A percentile compares a stretch with the other conserved stretches of the same genome.
phyloP scores from a whole-genome alignment of 2,888 invertebrate genomes.

The Gymnoscelis rufifasciata region DNA sequence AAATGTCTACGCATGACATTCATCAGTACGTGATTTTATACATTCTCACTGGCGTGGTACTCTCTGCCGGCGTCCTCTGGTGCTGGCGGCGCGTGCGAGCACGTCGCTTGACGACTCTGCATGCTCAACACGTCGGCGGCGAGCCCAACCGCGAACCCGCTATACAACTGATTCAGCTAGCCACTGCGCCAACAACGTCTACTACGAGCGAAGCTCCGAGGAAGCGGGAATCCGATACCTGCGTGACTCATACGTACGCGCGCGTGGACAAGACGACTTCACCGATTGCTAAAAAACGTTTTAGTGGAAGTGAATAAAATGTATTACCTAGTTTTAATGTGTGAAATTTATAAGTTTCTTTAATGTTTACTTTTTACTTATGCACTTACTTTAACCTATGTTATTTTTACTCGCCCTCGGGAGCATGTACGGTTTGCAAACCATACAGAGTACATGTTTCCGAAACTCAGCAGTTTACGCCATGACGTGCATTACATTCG shows the following conservation, averaged over 20 bases:
- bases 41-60: background rate
- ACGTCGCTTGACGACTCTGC: background rate
- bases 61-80: background rate
- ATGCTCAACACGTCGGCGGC: background rate
- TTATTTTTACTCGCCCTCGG: no score
- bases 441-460: no score
- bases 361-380: no score
- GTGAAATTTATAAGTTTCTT: no score
- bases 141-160: background rate
- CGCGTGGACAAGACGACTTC: background rate
- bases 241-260: background rate
- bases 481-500: no score
- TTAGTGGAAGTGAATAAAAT: no score
- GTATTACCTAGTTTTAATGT: no score
- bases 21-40: background rate
- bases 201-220: background rate
- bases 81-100: background rate
- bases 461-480: no score
- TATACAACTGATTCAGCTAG: background rate
- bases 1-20: background rate
- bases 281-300: no score
- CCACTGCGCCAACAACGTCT: background rate
- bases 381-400: no score
- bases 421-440: no score
- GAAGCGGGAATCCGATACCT: background rate